Evolutionary conservation across 2,113 vertebrate species (phyloP).

Genomic region (Onychostoma macrolepis): DNA sequence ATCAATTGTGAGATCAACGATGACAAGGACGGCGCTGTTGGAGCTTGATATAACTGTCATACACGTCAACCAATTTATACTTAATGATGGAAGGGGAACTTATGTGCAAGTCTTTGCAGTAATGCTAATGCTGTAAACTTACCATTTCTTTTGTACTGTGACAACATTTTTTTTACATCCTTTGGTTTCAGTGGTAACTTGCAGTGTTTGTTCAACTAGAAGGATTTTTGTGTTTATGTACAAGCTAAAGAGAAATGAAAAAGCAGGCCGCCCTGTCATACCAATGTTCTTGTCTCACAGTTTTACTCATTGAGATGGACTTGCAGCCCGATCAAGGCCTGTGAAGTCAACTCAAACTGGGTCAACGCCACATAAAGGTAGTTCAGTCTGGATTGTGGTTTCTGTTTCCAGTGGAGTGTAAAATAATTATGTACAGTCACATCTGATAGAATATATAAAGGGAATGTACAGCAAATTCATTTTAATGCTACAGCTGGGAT

Average conservation of each 20-base stretch:
- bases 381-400: neutral
- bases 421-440: conserved; percentile 40
- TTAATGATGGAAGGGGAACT: conserved; percentile 15
- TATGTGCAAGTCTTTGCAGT: neutral
- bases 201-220: conserved; percentile 18
- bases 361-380: conserved; percentile 19
- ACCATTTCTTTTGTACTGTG: neutral
- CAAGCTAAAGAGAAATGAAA: neutral
- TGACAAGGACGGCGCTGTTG: neutral
- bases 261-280: neutral
- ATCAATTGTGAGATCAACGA: neutral
- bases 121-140: neutral
- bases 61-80: neutral
- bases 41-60: neutral
- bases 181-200: neutral
- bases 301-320: conserved; percentile 13
- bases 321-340: conserved; percentile 14
- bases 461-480: neutral
- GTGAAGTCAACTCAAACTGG: conserved; percentile 34
- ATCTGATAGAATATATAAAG: conserved; percentile 22
- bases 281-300: conserved; percentile 29
- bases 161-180: neutral
- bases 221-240: neutral
- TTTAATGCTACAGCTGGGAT: neutral
- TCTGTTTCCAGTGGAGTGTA: conserved; percentile 39